Evolutionary conservation across 2,797 vertebrate species (phyloP).

Genomic region (Pangasius krempfi): DNA sequence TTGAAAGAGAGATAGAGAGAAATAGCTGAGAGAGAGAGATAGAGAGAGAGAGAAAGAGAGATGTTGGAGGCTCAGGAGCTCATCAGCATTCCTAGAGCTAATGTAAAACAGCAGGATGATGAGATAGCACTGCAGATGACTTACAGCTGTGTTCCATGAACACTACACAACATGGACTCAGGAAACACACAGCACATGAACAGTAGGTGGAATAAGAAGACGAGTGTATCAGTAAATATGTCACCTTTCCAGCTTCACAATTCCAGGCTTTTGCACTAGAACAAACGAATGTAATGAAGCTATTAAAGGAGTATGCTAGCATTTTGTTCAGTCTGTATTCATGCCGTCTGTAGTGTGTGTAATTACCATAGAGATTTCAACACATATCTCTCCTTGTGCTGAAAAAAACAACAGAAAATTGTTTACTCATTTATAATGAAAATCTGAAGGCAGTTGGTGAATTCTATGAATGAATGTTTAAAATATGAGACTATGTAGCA

Average conservation of each 20-base stretch:
- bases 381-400: not conserved
- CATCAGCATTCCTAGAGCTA: slow-evolving; percentile 48
- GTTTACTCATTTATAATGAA: not conserved
- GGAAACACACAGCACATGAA: slow-evolving; percentile 11
- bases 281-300: not conserved
- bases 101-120: slow-evolving; percentile 45
- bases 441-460: not conserved
- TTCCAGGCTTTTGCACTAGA: not conserved
- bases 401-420: not conserved
- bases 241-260: not conserved
- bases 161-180: slow-evolving; percentile 4
- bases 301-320: not conserved
- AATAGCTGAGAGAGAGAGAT: slow-evolving; percentile 2
- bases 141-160: slow-evolving; percentile 43
- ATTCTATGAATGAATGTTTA: not conserved
- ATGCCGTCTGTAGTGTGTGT: not conserved
- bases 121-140: slow-evolving; percentile 40
- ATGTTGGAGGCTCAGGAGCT: slow-evolving; percentile 20
- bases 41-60: not conserved
- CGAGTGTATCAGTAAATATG: not conserved
- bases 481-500: not conserved
- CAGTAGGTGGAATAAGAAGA: not conserved
- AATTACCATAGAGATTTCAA: not conserved
- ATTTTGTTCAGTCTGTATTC: not conserved
- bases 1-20: not conserved